phyloP scores from a whole-genome alignment of 2,113 vertebrate species.

The Cyanoderma ruficeps region DNA sequence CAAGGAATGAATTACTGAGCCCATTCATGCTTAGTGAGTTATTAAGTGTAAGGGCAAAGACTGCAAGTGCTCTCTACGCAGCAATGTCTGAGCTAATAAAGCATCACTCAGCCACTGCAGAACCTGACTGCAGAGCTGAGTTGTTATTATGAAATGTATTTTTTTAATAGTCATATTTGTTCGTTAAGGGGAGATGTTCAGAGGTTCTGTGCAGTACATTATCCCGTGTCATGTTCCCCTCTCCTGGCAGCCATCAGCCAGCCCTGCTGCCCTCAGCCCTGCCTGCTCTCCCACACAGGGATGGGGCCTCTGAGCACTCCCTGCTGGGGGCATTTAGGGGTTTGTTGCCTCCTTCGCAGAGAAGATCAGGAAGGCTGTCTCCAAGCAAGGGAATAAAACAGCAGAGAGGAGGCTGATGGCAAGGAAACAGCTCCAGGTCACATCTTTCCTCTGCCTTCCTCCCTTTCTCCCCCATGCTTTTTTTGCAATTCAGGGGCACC shows the following conservation, averaged over 20 bases:
- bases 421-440: neutral
- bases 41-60: slow-evolving; percentile 65
- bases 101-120: slow-evolving; percentile 50
- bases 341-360: neutral
- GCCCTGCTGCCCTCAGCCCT: neutral
- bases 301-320: neutral
- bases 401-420: neutral
- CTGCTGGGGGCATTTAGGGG: neutral
- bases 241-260: neutral
- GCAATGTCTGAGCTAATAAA: slow-evolving; percentile 65
- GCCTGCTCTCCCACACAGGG: neutral
- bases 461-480: rapidly evolving
- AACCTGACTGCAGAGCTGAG: slow-evolving; percentile 1
- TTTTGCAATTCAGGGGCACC: neutral
- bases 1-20: slow-evolving; percentile 60
- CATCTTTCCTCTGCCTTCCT: neutral
- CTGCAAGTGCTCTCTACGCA: slow-evolving; percentile 52
- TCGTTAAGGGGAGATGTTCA: neutral
- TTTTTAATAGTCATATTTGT: neutral
- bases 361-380: neutral
- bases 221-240: neutral
- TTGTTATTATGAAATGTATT: slow-evolving; percentile 1
- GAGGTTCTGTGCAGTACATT: neutral
- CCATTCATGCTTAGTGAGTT: slow-evolving; percentile 63
- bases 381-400: neutral